Base-by-base conservation (phyloP, 2,888 invertebrate genomes). In the Mactromeris polynyma region DNA sequence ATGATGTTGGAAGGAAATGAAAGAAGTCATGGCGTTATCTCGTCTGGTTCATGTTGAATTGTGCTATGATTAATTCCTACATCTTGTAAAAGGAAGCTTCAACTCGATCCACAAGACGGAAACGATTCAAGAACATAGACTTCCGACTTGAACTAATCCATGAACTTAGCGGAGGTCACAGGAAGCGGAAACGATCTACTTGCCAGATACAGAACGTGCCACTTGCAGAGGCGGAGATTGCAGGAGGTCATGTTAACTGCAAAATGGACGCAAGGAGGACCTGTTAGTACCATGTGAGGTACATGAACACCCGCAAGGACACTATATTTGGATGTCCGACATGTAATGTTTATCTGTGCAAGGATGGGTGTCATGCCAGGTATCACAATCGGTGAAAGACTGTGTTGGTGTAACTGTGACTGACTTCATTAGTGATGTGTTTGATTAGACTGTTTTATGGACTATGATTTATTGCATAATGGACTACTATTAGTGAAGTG, bases 1-100 rank as follows among this genome's bases (percentile, higher is more conserved):
- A 90, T 83, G 42, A 69, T 81, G 69, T 92, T 14, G 91, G 89
- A 11, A 42, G 42, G 14, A 42, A 14, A 14, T 6, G 42, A 42
- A 42, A 42, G 51, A 9, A 51, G 2, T 2, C 11, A 2, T 51
- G 51, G 51, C 2, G 51, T 6, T 51, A 51, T 9, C 2, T 51
- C 1, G 14, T 51, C 11, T 51, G 51, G 4, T 51, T 51, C 51
- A 6, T 51, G 51, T 9, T 51, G 51, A 51, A 51, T 9, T 51
- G 51, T 19, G 19, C 17, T 9, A 51, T 51, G 2, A 19, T 51
- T 14, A 51, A 51, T 9, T 2, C 51, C 51, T 6, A 6, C 11
- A 2, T 51, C 14, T 6, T 51, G 51, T 51, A 51, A 14, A 51
- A 51, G 51, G 14, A 1, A 6, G 2, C 51, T 6, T 6, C 51